phyloP scores from a whole-genome alignment of 2,113 vertebrate genomes.

The Nannobrachium achirus region DNA sequence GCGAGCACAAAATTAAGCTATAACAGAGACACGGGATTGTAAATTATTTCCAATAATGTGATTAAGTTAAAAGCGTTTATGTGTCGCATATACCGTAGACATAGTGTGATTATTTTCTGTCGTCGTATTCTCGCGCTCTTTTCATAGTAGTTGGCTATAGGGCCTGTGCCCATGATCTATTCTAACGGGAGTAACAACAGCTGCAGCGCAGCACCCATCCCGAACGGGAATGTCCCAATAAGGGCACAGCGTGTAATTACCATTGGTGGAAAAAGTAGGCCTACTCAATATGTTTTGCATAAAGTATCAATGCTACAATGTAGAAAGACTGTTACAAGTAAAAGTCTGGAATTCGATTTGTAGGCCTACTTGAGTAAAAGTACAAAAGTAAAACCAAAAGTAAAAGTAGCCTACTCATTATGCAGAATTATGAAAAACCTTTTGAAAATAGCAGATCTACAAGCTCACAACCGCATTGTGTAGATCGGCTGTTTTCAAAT shows the following conservation, averaged over 20 bases:
- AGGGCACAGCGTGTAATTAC: conserved; percentile 29
- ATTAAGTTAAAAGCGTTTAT: neutral
- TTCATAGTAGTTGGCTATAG: conserved; percentile 50
- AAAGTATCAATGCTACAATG: too few species aligned
- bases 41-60: neutral
- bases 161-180: conserved; percentile 37
- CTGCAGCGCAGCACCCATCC: conserved; percentile 22
- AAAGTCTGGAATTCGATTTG: too few species aligned
- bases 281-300: too few species aligned
- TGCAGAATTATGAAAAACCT: too few species aligned
- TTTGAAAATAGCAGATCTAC: too few species aligned
- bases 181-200: conserved; percentile 20
- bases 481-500: too few species aligned
- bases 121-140: conserved; percentile 66
- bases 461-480: too few species aligned
- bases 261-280: too few species aligned
- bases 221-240: conserved; percentile 43
- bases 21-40: conserved; percentile 23
- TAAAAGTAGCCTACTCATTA: too few species aligned
- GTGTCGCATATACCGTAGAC: neutral
- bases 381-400: too few species aligned
- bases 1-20: conserved; percentile 13
- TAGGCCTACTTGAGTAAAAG: too few species aligned
- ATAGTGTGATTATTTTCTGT: conserved; percentile 1
- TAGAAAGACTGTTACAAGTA: too few species aligned